Percentiles rank a stretch among this genome's conserved stretches.
Conservation (phyloP, 1,140 invertebrate species). For the Drosophila grimshawi region DNA sequence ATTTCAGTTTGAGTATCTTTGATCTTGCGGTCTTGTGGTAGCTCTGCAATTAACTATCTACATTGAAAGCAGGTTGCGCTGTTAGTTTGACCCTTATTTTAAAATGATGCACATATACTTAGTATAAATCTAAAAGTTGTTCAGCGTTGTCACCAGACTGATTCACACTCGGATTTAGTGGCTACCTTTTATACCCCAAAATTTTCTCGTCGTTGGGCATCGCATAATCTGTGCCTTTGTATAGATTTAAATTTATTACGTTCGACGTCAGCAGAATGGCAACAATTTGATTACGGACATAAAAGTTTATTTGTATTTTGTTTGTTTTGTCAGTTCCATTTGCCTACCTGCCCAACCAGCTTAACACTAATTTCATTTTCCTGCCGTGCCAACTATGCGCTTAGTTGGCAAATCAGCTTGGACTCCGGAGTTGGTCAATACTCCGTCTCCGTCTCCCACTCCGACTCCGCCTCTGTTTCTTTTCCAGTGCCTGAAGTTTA, state of each 20-base stretch:
- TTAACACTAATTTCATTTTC: conserved; percentile 75
- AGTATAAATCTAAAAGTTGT: too few relatives aligned
- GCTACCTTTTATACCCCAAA: neutral
- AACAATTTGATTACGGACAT: conserved; percentile 77
- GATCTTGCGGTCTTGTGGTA: too few relatives aligned
- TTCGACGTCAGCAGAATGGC: conserved; percentile 56
- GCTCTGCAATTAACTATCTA: too few relatives aligned
- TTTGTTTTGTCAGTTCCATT: conserved; percentile 43
- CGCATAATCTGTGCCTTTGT: conserved; percentile 26
- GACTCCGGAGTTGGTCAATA: neutral
- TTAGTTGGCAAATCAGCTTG: conserved; percentile 21
- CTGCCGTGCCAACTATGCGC: conserved; percentile 24
- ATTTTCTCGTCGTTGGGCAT: neutral
- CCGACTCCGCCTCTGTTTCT: neutral
- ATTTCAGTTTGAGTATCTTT: too few relatives aligned
- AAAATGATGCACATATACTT: too few relatives aligned
- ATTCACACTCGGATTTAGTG: neutral
- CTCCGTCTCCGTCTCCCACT: neutral
- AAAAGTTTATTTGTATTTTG: conserved; percentile 77
- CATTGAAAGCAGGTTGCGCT: too few relatives aligned
- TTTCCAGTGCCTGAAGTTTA: neutral
- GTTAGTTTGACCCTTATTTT: too few relatives aligned
- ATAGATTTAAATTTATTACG: conserved; percentile 80
- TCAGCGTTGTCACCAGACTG: too few relatives aligned
- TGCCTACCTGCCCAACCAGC: conserved; percentile 25